Conservation (phyloP, 1,140 invertebrate species). For the Grapholita molesta region DNA sequence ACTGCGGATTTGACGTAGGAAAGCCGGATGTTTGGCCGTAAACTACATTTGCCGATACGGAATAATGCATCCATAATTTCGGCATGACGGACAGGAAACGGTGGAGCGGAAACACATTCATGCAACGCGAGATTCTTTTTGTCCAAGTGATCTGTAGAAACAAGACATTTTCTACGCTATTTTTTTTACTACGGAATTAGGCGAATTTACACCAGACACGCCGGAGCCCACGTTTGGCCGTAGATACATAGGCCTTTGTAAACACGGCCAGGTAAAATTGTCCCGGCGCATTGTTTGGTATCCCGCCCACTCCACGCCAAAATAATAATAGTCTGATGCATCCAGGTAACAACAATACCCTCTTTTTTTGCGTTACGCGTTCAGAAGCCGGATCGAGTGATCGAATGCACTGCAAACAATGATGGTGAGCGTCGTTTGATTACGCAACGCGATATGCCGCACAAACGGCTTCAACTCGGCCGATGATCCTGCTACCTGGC, state of each 20-base stretch:
- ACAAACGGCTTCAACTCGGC: neutral
- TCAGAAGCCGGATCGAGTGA: slow-evolving; percentile 55
- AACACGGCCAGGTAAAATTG: slow-evolving; percentile 65
- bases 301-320: slow-evolving; percentile 59
- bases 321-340: slow-evolving; percentile 57
- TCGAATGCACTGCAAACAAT: slow-evolving; percentile 59
- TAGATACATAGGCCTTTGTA: slow-evolving; percentile 49
- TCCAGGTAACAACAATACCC: slow-evolving; percentile 64
- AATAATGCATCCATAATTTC: slow-evolving; percentile 46
- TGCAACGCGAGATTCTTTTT: slow-evolving; percentile 39
- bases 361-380: slow-evolving; percentile 64
- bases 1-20: slow-evolving; percentile 29
- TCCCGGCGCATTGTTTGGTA: slow-evolving; percentile 52
- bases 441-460: slow-evolving; percentile 46
- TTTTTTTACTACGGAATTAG: slow-evolving; percentile 42
- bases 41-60: slow-evolving; percentile 40
- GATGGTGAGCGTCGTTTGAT: slow-evolving; percentile 44
- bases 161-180: slow-evolving; percentile 38
- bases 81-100: slow-evolving; percentile 38
- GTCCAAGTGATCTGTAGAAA: slow-evolving; percentile 35
- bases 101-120: slow-evolving; percentile 52
- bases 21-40: slow-evolving; percentile 57
- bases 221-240: slow-evolving; percentile 45
- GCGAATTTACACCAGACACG: slow-evolving; percentile 51
- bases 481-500: slow-evolving; percentile 14